These are phyloP conservation scores for Gadus macrocephalus DNA, from an alignment of 2,113 vertebrate genomes.

Conservation along the genomic window DNA sequence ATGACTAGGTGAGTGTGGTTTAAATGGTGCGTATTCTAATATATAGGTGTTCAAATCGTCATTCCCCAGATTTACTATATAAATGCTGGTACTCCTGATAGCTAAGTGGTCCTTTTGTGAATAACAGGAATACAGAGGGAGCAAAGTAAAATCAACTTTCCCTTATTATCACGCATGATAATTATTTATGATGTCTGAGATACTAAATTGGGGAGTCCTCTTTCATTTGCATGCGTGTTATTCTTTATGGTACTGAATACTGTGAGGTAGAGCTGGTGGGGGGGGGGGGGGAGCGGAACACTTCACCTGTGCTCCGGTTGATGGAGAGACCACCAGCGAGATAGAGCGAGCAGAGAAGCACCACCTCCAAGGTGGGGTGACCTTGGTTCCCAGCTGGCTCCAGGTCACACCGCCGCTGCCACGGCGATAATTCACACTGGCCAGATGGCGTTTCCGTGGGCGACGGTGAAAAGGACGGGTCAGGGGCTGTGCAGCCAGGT, in stretches of 20 bases:
- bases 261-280: conserved; percentile 27
- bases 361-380: conserved; percentile 65
- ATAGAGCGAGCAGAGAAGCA: conserved; percentile 52
- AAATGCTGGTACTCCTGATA: too few relatives aligned
- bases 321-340: conserved; percentile 60
- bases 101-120: too few relatives aligned
- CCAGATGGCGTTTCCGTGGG: conserved; percentile 80
- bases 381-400: conserved; percentile 75
- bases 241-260: conserved; percentile 27
- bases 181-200: too few relatives aligned
- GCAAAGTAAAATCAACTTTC: conserved; percentile 27
- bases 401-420: conserved; percentile 72
- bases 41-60: too few relatives aligned
- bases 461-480: conserved; percentile 75
- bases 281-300: conserved; percentile 52
- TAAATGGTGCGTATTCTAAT: too few relatives aligned
- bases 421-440: conserved; percentile 79
- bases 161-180: too few relatives aligned
- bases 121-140: neutral
- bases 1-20: too few relatives aligned
- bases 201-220: too few relatives aligned
- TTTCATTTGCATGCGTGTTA: conserved; percentile 31
- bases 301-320: conserved; percentile 61
- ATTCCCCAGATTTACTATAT: too few relatives aligned
- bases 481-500: conserved; percentile 71